A percentile compares a stretch with the other conserved stretches of the same genome.
phyloP scores from a whole-genome alignment of 2,888 invertebrate species.

The Dasypogon diadema region DNA sequence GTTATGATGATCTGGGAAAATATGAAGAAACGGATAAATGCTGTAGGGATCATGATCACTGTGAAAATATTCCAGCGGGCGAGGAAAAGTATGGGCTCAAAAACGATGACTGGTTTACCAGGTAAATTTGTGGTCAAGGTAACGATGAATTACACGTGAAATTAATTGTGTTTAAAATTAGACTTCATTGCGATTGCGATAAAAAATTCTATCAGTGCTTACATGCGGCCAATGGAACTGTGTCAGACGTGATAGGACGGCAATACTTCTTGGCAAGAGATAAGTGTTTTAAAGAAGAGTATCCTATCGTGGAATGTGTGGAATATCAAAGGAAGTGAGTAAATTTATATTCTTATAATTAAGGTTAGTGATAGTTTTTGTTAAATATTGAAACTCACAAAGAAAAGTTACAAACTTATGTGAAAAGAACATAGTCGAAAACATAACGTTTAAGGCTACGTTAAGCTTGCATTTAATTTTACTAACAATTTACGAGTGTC shows the following conservation, averaged over 20 bases:
- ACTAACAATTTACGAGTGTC: no score
- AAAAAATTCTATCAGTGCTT: conserved; percentile 57
- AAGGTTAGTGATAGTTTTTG: no score
- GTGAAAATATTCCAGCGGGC: conserved; percentile 61
- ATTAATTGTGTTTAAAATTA: no score
- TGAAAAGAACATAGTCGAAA: no score
- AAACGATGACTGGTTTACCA: conserved; percentile 58
- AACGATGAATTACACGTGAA: no score
- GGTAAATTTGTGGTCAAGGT: conserved; percentile 44
- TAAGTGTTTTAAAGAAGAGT: conserved; percentile 57
- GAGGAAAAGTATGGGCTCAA: conserved; percentile 57
- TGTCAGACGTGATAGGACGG: conserved; percentile 56
- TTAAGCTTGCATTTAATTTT: no score
- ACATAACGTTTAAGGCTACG: no score
- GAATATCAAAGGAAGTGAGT: conserved; percentile 55
- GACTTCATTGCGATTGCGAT: conserved; percentile 58
- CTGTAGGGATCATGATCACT: conserved; percentile 81
- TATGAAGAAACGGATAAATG: conserved; percentile 83
- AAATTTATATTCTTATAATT: no score
- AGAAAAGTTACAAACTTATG: no score
- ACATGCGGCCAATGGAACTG: conserved; percentile 51
- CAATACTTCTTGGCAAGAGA: conserved; percentile 57
- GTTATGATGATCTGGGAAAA: conserved; percentile 82
- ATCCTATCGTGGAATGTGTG: conserved; percentile 56
- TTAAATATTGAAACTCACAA: no score